These are phyloP conservation scores for Ophioderma brevispina DNA, from an alignment of 35 echinoderm and acorn worm genomes.

Conservation along the genomic window DNA sequence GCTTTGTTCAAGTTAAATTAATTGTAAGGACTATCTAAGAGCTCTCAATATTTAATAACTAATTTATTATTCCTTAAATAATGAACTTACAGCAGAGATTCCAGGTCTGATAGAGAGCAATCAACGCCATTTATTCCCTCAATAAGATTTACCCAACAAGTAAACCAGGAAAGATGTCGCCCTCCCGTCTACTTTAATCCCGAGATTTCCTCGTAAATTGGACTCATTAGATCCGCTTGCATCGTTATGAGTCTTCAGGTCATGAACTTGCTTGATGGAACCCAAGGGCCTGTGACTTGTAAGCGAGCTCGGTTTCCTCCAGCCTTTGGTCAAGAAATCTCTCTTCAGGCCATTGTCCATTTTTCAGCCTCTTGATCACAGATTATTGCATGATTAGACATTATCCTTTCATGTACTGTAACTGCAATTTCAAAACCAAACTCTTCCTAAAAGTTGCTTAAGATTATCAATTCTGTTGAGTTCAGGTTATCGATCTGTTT, in stretches of 20 bases:
- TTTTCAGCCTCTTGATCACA: neutral
- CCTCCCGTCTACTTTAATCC: neutral
- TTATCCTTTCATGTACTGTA: too few species aligned
- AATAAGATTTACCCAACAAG: neutral
- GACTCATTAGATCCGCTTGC: neutral
- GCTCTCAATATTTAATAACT: neutral
- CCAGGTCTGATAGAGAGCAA: neutral
- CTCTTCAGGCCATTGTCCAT: neutral
- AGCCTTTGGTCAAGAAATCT: neutral
- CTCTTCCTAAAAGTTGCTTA: too few species aligned
- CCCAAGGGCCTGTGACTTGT: neutral
- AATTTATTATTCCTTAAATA: neutral
- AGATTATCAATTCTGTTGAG: too few species aligned
- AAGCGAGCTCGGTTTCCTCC: neutral
- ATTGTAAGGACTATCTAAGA: too few species aligned
- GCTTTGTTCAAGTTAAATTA: too few species aligned
- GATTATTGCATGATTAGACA: too few species aligned
- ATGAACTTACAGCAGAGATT: neutral
- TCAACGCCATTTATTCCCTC: neutral
- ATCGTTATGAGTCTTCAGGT: neutral
- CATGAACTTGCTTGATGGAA: neutral
- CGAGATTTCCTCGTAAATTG: neutral
- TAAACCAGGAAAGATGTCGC: neutral
- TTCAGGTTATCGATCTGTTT: too few species aligned
- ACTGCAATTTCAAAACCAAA: too few species aligned